Percentiles rank a stretch among this genome's conserved stretches.
These are phyloP conservation scores for Patiria pectinifera DNA, from an alignment of 53 echinoderm and acorn worm genomes.

Conservation along the genomic window DNA sequence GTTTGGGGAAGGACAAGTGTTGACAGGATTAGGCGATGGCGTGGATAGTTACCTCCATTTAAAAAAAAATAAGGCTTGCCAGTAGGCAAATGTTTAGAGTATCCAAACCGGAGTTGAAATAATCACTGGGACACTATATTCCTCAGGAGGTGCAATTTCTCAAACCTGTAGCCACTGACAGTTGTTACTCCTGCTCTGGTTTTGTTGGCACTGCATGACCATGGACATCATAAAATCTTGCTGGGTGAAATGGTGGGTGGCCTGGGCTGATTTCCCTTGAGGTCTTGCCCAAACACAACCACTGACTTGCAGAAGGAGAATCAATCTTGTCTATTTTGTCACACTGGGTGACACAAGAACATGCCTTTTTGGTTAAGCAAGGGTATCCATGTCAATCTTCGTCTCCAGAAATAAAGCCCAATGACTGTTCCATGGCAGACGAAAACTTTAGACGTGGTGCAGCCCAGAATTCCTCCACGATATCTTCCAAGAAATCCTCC, in stretches of 20 bases:
- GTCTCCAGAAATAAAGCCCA: too few species aligned
- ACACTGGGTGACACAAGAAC: neutral
- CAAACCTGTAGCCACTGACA: neutral
- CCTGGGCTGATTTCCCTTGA: conserved; percentile 20
- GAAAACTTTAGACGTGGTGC: too few species aligned
- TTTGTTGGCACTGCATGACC: neutral
- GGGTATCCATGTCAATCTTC: too few species aligned
- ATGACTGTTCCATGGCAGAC: too few species aligned
- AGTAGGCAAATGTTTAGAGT: too few species aligned
- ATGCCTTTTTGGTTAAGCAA: too few species aligned
- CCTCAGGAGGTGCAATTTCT: neutral
- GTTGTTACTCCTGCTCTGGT: neutral
- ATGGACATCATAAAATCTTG: conserved; percentile 16
- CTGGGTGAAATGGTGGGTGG: conserved; percentile 10
- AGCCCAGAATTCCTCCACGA: too few species aligned
- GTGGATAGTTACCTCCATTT: neutral
- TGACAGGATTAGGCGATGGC: neutral
- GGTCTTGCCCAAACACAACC: neutral
- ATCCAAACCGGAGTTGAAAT: too few species aligned
- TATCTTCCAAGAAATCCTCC: too few species aligned
- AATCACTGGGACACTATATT: too few species aligned
- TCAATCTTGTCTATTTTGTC: neutral
- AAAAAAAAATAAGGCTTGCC: too few species aligned
- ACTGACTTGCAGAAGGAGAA: neutral
- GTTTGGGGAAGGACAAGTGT: neutral